Evolutionary conservation across 2,888 invertebrate genomes (phyloP).

Genomic region (Microctonus hyperodae): DNA sequence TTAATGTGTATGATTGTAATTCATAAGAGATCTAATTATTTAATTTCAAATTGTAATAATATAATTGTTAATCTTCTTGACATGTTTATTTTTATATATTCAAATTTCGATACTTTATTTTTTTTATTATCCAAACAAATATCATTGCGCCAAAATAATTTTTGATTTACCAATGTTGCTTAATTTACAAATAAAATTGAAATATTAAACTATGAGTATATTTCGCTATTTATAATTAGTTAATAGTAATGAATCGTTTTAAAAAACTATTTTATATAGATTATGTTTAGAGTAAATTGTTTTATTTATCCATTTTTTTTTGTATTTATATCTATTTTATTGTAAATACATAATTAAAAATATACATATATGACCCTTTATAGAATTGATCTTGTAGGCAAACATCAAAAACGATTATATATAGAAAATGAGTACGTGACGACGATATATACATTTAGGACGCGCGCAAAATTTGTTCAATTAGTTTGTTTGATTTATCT

Average conservation of each 20-base stretch:
- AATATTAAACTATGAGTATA: neutral
- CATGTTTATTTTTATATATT: too few species aligned
- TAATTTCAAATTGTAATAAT: conserved; percentile 2
- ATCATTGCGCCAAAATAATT: neutral
- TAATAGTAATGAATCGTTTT: neutral
- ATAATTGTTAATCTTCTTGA: too few species aligned
- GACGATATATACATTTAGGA: conserved; percentile 15
- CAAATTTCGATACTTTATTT: neutral
- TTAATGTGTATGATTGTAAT: neutral
- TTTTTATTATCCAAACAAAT: too few species aligned
- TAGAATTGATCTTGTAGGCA: conserved; percentile 40
- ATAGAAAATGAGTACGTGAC: conserved; percentile 10
- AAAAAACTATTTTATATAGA: neutral
- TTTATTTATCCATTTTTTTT: neutral
- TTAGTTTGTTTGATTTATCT: neutral
- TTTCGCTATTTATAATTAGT: neutral
- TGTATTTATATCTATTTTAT: neutral
- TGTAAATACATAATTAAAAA: conserved; percentile 9
- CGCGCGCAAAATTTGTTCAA: conserved; percentile 6
- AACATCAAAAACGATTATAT: conserved; percentile 36
- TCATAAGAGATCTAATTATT: neutral
- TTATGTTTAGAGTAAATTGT: neutral
- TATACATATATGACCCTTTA: conserved; percentile 32
- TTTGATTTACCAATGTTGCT: neutral
- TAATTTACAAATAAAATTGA: neutral